Conservation (phyloP, 2,113 vertebrate genomes). For the Malurus melanocephalus region DNA sequence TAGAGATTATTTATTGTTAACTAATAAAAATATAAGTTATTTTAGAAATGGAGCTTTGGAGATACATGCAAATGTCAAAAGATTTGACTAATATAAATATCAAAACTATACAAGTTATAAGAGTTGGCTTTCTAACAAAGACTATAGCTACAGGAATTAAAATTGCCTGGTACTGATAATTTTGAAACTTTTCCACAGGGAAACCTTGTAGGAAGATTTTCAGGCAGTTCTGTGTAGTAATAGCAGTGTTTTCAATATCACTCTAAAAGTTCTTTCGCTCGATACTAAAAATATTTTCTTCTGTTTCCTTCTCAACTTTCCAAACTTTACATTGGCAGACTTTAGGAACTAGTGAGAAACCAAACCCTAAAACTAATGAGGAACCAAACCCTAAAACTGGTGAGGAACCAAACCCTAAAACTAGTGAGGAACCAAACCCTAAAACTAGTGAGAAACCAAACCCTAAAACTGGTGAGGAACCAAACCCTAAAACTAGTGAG, state of each 20-base stretch:
- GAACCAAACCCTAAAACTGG: neutral
- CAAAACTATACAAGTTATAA: neutral
- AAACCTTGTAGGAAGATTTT: neutral
- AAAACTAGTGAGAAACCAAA: neutral
- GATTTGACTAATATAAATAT: neutral
- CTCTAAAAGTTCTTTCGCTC: neutral
- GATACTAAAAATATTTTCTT: neutral
- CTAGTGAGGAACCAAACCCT: neutral
- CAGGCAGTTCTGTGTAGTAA: neutral
- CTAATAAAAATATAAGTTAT: neutral
- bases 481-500: neutral
- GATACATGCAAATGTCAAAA: neutral
- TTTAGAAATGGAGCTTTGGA: neutral
- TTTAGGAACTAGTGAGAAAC: neutral
- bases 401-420: neutral
- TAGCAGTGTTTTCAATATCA: rapidly evolving
- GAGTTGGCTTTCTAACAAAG: neutral
- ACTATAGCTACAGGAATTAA: neutral
- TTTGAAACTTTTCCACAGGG: neutral
- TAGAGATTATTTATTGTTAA: neutral
- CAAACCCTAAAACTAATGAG: neutral
- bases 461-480: neutral
- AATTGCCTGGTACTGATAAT: neutral
- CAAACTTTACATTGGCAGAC: neutral
- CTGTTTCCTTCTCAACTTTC: neutral